These are phyloP conservation scores for Acleris cristana DNA, from an alignment of 2,888 invertebrate species.

Conservation along the genomic window DNA sequence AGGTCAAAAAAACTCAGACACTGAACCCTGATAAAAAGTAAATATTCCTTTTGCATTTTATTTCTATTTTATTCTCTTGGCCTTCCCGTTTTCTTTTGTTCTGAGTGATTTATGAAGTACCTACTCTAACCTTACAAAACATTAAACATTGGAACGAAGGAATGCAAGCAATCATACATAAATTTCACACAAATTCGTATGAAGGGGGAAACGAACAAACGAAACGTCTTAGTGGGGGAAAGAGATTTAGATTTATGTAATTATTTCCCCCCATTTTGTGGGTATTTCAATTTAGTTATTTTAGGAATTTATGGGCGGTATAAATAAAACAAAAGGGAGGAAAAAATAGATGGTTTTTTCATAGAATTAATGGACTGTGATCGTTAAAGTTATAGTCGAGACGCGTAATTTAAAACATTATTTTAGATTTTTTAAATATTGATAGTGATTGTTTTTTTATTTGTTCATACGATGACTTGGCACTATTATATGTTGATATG, in stretches of 20 bases:
- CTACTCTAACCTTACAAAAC: slow-evolving; percentile 49
- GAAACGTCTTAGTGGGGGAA: slow-evolving; percentile 31
- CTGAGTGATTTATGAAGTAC: slow-evolving; percentile 51
- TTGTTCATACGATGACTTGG: too few species aligned
- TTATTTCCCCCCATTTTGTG: slow-evolving; percentile 31
- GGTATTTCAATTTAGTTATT: slow-evolving; percentile 26
- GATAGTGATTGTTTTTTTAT: too few species aligned
- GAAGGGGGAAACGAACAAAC: slow-evolving; percentile 32
- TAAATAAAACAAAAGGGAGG: neutral
- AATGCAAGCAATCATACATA: slow-evolving; percentile 49
- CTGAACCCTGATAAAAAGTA: slow-evolving; percentile 47
- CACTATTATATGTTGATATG: too few species aligned
- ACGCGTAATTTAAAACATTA: too few species aligned
- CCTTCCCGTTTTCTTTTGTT: slow-evolving; percentile 43
- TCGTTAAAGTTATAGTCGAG: too few species aligned
- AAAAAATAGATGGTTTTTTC: neutral
- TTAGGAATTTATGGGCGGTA: slow-evolving; percentile 15
- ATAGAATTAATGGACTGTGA: too few species aligned
- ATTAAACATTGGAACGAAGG: slow-evolving; percentile 47
- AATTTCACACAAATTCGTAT: slow-evolving; percentile 41
- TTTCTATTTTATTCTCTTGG: slow-evolving; percentile 43
- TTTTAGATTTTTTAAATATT: too few species aligned
- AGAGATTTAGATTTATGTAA: slow-evolving; percentile 38
- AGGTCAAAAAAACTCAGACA: neutral
- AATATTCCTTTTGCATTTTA: slow-evolving; percentile 58